Evolutionary conservation across 2,113 vertebrate species (phyloP).

Genomic region (Equus quagga): DNA sequence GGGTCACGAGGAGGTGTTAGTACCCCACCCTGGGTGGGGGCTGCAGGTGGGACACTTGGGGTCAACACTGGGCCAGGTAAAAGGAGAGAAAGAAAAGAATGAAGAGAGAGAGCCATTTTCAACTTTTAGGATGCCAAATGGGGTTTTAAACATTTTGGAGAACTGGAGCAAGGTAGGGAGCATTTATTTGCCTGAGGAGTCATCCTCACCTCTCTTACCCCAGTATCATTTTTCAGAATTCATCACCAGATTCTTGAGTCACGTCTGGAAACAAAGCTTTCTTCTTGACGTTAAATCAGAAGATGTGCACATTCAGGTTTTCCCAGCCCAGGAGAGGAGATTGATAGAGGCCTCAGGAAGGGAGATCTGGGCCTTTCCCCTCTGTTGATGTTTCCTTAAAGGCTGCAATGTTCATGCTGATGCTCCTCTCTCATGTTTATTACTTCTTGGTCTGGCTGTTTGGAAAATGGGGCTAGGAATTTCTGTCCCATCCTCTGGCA

Average conservation of each 20-base stretch:
- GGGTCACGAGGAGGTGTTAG: background rate
- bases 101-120: background rate
- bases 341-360: background rate
- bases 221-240: background rate
- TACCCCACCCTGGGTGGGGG: background rate
- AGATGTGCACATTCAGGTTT: background rate
- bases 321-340: background rate
- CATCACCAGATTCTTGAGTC: background rate
- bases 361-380: background rate
- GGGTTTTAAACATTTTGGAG: background rate
- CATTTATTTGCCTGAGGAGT: background rate
- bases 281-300: background rate
- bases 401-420: background rate
- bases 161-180: background rate
- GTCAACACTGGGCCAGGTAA: fast-evolving
- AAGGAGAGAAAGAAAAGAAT: background rate
- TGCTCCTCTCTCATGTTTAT: background rate
- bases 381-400: background rate
- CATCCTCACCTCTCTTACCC: background rate
- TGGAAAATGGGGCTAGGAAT: background rate
- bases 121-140: background rate
- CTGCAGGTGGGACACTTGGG: background rate
- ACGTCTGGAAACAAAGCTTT: background rate
- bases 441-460: background rate
- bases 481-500: background rate